These are phyloP conservation scores for Phylloscopus whistleri DNA, from an alignment of 2,113 vertebrate species.

Conservation along the genomic window DNA sequence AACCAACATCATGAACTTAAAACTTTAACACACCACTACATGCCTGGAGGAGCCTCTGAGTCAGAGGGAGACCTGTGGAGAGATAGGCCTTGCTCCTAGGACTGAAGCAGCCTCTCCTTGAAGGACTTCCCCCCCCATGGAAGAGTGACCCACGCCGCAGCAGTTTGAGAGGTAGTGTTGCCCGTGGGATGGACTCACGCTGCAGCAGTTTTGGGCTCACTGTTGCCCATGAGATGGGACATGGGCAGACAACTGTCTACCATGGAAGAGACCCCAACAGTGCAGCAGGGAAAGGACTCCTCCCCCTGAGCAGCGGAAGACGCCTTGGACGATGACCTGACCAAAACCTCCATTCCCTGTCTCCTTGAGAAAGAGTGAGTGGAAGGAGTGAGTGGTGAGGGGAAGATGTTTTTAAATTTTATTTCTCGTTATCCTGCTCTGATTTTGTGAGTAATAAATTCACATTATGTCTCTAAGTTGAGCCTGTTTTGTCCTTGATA, in stretches of 20 bases:
- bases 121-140: accelerated
- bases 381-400: not conserved
- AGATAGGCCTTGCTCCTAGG: not conserved
- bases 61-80: accelerated
- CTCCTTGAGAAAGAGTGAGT: not conserved
- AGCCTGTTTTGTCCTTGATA: not conserved
- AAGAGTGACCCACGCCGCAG: accelerated
- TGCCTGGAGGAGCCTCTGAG: not conserved
- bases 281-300: not conserved
- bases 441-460: not conserved
- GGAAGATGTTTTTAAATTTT: not conserved
- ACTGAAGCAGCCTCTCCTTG: not conserved
- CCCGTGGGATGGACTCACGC: accelerated
- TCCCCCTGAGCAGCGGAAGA: accelerated
- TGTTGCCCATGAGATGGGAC: not conserved
- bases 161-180: not conserved
- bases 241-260: not conserved
- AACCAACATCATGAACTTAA: too few species aligned
- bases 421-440: not conserved
- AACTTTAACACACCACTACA: too few species aligned
- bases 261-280: accelerated
- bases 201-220: not conserved
- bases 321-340: not conserved
- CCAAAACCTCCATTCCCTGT: not conserved
- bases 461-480: not conserved